Evolutionary conservation across 35 echinoderm and acorn worm genomes (phyloP).

Genomic region (Nesometra sesokonis): DNA sequence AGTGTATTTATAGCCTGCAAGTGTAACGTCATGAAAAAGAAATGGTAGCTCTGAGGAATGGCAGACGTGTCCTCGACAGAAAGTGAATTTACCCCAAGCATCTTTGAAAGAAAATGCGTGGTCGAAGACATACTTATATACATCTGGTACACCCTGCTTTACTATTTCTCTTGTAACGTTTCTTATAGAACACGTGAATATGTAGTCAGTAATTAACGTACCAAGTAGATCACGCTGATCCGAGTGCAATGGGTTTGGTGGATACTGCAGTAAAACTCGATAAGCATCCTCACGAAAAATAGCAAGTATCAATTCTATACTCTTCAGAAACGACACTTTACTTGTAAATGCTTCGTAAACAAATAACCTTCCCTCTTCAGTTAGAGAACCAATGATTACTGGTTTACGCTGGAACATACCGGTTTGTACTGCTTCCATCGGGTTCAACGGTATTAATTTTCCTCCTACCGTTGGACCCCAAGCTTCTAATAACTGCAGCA

Average conservation of each 20-base stretch:
- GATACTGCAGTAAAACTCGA: not conserved
- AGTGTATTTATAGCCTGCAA: slow-evolving; percentile 6
- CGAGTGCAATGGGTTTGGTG: not conserved
- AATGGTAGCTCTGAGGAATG: slow-evolving; percentile 42
- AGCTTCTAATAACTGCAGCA: slow-evolving; percentile 34
- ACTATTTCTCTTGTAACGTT: slow-evolving; percentile 1
- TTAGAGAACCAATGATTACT: slow-evolving; percentile 26
- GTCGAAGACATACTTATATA: slow-evolving; percentile 52
- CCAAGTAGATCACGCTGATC: slow-evolving; percentile 23
- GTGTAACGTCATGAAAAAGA: slow-evolving; percentile 18
- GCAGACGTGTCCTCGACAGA: slow-evolving; percentile 17
- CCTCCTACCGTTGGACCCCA: slow-evolving; percentile 34
- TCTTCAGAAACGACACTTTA: not conserved
- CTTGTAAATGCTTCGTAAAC: slow-evolving; percentile 10
- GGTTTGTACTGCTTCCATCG: slow-evolving; percentile 4
- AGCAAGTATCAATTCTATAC: not conserved
- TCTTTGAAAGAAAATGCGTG: slow-evolving; percentile 31
- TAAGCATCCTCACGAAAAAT: not conserved
- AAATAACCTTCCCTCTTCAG: slow-evolving; percentile 29
- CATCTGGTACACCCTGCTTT: not conserved
- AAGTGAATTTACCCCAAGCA: slow-evolving; percentile 14
- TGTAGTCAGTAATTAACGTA: slow-evolving; percentile 6
- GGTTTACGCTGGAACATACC: slow-evolving; percentile 27
- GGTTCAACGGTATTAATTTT: not conserved
- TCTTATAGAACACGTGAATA: slow-evolving; percentile 17